These are phyloP conservation scores for Platynereis dumerilii DNA, from an alignment of 2,888 invertebrate species.

Conservation along the genomic window DNA sequence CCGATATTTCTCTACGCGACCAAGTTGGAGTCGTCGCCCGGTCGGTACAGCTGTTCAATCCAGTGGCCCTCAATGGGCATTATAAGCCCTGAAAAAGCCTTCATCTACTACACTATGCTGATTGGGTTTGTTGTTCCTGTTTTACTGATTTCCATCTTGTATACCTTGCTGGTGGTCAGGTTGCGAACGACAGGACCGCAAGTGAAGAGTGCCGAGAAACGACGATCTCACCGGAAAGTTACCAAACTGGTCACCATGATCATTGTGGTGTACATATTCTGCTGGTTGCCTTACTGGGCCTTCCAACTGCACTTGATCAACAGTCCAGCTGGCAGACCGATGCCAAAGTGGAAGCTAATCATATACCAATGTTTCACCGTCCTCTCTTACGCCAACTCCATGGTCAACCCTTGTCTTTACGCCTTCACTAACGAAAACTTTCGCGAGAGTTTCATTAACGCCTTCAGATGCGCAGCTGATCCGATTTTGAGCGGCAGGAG, in stretches of 20 bases:
- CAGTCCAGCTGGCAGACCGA: not conserved
- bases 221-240: constrained; percentile 28
- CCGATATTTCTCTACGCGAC: constrained; percentile 36
- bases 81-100: constrained; percentile 22
- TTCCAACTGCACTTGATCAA: constrained; percentile 31
- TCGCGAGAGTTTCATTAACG: constrained; percentile 37
- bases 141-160: constrained; percentile 32
- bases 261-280: constrained; percentile 31
- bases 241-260: constrained; percentile 34
- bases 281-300: constrained; percentile 37
- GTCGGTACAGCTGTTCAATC: constrained; percentile 26
- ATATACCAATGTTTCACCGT: constrained; percentile 34
- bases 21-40: constrained; percentile 5
- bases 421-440: constrained; percentile 41
- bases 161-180: constrained; percentile 33
- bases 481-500: constrained; percentile 15
- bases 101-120: constrained; percentile 32
- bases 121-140: constrained; percentile 37
- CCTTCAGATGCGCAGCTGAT: constrained; percentile 35
- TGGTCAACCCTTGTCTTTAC: constrained; percentile 40
- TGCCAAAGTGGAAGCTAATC: constrained; percentile 26
- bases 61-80: constrained; percentile 30
- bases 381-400: constrained; percentile 38
- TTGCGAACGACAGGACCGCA: constrained; percentile 26
- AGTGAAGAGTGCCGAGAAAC: not conserved